Conservation (phyloP, 2,888 invertebrate species). For the Sesamia inferens region DNA sequence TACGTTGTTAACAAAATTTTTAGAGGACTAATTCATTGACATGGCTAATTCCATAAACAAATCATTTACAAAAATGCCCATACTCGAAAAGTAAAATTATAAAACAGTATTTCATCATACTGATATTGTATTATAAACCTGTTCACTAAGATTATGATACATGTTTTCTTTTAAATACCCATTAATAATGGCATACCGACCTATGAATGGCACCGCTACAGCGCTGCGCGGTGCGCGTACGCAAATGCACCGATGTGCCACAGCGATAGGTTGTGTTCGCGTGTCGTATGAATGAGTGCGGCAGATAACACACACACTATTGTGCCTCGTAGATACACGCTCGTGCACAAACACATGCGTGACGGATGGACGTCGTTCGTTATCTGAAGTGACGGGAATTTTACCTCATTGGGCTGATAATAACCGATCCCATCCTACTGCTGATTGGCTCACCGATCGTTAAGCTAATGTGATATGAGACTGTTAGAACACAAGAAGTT, state of each 20-base stretch:
- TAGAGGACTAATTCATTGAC: too few species aligned
- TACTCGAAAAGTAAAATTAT: too few species aligned
- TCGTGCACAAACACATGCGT: conserved; percentile 35
- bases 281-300: conserved; percentile 66
- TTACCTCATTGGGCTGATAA: conserved; percentile 66
- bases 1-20: too few species aligned
- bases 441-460: conserved; percentile 45
- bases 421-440: conserved; percentile 25
- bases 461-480: conserved; percentile 15
- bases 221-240: conserved; percentile 58
- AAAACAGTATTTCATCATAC: too few species aligned
- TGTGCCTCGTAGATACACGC: conserved; percentile 13
- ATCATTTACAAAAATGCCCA: too few species aligned
- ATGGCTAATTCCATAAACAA: too few species aligned
- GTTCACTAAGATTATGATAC: neutral
- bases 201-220: conserved; percentile 66
- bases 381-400: conserved; percentile 62
- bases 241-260: conserved; percentile 53
- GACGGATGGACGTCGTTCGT: conserved; percentile 26
- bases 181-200: conserved; percentile 49
- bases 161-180: neutral
- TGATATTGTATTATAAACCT: too few species aligned
- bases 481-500: conserved; percentile 25
- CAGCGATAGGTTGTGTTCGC: conserved; percentile 28
- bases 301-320: conserved; percentile 65